Conservation (phyloP, 2,888 invertebrate genomes). For the Sturmia bella region DNA sequence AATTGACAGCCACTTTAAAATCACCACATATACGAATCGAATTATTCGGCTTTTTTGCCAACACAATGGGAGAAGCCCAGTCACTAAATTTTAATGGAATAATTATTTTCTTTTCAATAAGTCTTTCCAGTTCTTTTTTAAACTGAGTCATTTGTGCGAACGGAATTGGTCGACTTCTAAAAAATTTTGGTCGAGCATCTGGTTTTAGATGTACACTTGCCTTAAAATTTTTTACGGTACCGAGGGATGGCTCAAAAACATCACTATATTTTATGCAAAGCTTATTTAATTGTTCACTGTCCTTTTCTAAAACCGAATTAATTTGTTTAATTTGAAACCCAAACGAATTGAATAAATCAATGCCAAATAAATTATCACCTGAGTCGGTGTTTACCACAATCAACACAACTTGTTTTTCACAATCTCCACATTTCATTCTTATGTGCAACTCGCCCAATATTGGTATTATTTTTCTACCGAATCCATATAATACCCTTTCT, state of each 20-base stretch:
- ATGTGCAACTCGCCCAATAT: slow-evolving; percentile 56
- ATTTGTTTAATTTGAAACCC: slow-evolving; percentile 56
- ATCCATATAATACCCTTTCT: slow-evolving; percentile 50
- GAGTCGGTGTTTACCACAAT: slow-evolving; percentile 40
- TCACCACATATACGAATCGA: slow-evolving; percentile 72
- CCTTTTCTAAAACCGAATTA: slow-evolving; percentile 2
- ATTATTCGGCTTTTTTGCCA: slow-evolving; percentile 73
- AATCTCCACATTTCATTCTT: slow-evolving; percentile 57
- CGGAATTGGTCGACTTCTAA: slow-evolving; percentile 27
- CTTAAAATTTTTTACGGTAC: slow-evolving; percentile 39
- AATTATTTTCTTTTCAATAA: slow-evolving; percentile 19
- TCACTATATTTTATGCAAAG: slow-evolving; percentile 41
- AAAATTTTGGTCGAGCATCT: slow-evolving; percentile 52
- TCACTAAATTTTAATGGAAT: slow-evolving; percentile 71
- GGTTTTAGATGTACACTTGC: background rate
- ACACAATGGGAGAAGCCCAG: slow-evolving; percentile 77
- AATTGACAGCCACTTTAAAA: slow-evolving; percentile 63
- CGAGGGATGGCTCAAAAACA: slow-evolving; percentile 21
- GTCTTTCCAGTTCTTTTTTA: slow-evolving; percentile 39
- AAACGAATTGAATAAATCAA: slow-evolving; percentile 61
- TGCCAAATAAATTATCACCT: slow-evolving; percentile 64
- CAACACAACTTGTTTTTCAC: slow-evolving; percentile 26
- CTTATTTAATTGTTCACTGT: slow-evolving; percentile 14
- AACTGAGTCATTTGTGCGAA: background rate
- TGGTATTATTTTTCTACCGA: slow-evolving; percentile 55